Percentiles rank a stretch among this genome's conserved stretches.
Evolutionary conservation across 2,113 vertebrate species (phyloP).

Genomic region (Strix aluco): DNA sequence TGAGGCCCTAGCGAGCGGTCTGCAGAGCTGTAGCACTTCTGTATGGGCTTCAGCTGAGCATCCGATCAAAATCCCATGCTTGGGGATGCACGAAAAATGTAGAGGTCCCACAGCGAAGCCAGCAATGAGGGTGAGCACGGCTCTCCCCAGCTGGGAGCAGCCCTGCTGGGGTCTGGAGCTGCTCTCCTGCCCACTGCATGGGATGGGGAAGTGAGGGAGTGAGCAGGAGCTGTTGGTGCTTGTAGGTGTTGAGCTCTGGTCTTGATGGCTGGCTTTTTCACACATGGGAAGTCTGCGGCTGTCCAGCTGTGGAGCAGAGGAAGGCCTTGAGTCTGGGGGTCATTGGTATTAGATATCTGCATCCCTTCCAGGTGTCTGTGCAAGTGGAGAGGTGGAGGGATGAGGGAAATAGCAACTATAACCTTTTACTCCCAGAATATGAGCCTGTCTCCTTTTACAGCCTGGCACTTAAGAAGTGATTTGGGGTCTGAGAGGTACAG

Average conservation of each 20-base stretch:
- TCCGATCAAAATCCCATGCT: fast-evolving
- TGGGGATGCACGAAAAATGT: background rate
- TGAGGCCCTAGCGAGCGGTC: background rate
- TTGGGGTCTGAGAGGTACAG: background rate
- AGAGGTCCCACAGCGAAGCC: background rate
- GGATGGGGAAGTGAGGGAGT: background rate
- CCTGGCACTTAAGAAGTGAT: background rate
- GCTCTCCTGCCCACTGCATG: background rate
- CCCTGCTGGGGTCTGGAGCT: background rate
- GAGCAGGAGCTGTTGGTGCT: background rate
- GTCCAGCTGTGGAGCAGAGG: background rate
- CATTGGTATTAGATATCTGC: background rate
- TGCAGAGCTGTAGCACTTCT: background rate
- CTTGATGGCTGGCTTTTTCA: background rate
- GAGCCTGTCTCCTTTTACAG: background rate
- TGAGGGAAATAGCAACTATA: background rate
- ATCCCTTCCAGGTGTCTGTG: background rate
- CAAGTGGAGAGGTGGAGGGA: background rate
- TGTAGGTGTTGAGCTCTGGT: background rate
- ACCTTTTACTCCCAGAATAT: background rate
- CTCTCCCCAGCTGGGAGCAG: background rate
- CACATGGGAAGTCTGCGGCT: background rate
- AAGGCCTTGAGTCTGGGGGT: background rate
- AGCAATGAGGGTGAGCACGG: background rate
- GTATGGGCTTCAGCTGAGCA: background rate